phyloP scores from a whole-genome alignment of 2,113 vertebrate genomes.

The Pseudopodoces humilis region DNA sequence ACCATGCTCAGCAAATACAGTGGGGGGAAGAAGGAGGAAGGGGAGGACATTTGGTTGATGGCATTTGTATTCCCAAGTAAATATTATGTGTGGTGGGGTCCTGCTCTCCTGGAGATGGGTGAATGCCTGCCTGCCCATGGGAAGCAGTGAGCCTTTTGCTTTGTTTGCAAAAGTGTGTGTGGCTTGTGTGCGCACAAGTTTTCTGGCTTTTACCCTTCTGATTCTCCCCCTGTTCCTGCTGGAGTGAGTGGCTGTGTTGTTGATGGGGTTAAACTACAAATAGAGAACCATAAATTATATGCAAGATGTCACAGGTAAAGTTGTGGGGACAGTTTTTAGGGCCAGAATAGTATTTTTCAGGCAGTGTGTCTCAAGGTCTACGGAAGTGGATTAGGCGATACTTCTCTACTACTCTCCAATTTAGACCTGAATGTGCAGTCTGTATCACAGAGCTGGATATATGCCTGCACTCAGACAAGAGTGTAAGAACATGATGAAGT shows the following conservation, averaged over 20 bases:
- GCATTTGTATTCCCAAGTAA: neutral
- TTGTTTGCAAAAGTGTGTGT: neutral
- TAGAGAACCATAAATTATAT: neutral
- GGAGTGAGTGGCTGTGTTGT: neutral
- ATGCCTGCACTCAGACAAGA: neutral
- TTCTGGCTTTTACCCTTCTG: neutral
- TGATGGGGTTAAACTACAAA: neutral
- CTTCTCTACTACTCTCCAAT: neutral
- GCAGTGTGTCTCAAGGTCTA: neutral
- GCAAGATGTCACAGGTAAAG: neutral
- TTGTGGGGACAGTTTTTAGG: neutral
- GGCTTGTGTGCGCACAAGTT: neutral
- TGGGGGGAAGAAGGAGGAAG: neutral
- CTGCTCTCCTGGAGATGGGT: neutral
- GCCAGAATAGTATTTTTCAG: neutral
- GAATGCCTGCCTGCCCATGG: neutral
- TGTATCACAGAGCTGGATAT: neutral
- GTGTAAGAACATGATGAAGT: neutral
- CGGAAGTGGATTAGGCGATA: neutral
- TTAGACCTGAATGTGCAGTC: neutral
- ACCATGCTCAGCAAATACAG: neutral
- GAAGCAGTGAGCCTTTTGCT: neutral
- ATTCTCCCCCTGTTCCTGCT: neutral
- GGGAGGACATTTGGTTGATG: neutral
- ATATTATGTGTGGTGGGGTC: accelerated